These are phyloP conservation scores for Pammene aurita DNA, from an alignment of 2,888 invertebrate genomes.

Conservation along the genomic window DNA sequence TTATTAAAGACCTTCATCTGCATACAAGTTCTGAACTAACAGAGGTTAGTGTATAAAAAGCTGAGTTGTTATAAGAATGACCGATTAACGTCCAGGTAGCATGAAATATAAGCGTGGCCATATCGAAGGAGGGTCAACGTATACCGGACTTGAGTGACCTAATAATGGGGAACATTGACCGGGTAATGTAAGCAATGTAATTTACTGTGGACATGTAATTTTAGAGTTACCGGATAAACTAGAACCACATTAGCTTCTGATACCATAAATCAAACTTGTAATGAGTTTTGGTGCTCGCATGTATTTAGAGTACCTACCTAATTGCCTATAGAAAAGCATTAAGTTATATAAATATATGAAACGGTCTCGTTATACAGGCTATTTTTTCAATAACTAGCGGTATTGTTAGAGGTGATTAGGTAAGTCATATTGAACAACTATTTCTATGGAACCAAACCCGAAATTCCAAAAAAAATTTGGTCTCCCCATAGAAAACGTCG, in stretches of 20 bases:
- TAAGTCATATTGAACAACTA: too few relatives aligned
- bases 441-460: too few relatives aligned
- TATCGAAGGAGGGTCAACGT: neutral
- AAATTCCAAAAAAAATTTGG: too few relatives aligned
- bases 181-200: slow-evolving; percentile 20
- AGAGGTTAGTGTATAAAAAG: neutral
- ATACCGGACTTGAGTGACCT: neutral
- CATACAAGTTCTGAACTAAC: neutral
- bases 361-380: too few relatives aligned
- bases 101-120: neutral
- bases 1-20: neutral
- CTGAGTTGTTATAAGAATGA: too few relatives aligned
- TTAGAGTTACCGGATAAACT: neutral
- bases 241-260: slow-evolving; percentile 4
- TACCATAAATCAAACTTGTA: neutral
- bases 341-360: too few relatives aligned
- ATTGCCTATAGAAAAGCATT: too few relatives aligned
- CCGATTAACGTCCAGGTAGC: neutral
- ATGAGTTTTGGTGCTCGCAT: neutral
- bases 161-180: slow-evolving; percentile 20
- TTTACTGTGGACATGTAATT: slow-evolving; percentile 17
- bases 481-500: too few relatives aligned
- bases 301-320: too few relatives aligned
- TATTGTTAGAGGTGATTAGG: too few relatives aligned
- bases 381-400: too few relatives aligned